Base-by-base conservation (phyloP, 2,797 vertebrate genomes). In the Serranus cabrilla region DNA sequence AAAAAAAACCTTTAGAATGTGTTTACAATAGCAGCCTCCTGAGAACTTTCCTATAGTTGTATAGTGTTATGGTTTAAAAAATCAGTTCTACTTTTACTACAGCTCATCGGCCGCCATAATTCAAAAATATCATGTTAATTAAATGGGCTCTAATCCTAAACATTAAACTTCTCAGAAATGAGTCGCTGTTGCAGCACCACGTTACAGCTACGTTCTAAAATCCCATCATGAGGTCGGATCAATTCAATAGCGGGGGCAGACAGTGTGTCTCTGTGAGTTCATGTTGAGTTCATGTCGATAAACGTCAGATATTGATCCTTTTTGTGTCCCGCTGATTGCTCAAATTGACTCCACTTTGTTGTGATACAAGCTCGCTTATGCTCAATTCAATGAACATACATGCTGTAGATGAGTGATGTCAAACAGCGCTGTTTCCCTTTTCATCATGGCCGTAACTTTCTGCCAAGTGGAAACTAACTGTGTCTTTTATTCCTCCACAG, bases 401-500 rank as follows among this genome's bases (percentile, higher is more conserved):
- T 8, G 31, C 23, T 3, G 20, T 5, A 58, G 25, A 56, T 3
- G 45, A 47, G n/a, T 13, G 51, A 43, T 25, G 27, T 27, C 27
- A 27, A 27, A 27, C 27, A 27, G 27, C 6, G 27, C 27, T 27
- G 27, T 8, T 34, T 42, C 43, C 27, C 6, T 12, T 16, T 60
- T 12, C n/a, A 0, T 37, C 6, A 21, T 34, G 14, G 21, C 14
- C 45, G 20, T 10, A 9, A 18, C 17, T 42, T 40, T 27, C 13
- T 40, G 25, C 31, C 5, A 6, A 27, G 73, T 59, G 46, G 23
- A 74, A 56, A 77, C 76, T 62, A 74, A 82, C 52, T 6, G 5
- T 65, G 1, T 75, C 45, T 77, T 60, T 83, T 25, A 1, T 89
- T 78, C 56, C 60, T 84, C 81, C 34, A 70, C 94, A 99, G 98